Conservation (phyloP, 2,888 invertebrate species). For the Andrena trimmerana region DNA sequence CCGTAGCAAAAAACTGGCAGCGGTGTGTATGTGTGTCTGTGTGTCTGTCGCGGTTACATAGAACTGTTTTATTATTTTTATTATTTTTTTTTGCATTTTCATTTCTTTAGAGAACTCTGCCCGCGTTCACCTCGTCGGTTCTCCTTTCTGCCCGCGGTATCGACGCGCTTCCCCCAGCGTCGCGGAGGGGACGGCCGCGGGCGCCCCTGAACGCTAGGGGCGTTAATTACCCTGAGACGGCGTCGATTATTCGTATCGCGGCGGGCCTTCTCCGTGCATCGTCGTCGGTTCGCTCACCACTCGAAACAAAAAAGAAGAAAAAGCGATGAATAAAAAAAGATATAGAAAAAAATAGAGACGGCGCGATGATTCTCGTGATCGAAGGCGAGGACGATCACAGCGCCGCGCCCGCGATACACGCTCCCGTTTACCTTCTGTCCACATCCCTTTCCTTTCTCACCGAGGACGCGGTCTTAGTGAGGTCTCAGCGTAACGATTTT, state of each 20-base stretch:
- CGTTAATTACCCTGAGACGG: constrained; percentile 57
- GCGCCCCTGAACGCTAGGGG: constrained; percentile 38
- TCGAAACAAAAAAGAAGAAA: no score
- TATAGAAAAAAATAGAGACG: no score
- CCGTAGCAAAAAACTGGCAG: constrained; percentile 69
- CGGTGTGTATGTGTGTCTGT: constrained; percentile 46
- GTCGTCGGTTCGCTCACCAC: not conserved
- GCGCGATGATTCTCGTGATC: no score
- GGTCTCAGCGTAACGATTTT: constrained; percentile 84
- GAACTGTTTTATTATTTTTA: constrained; percentile 25
- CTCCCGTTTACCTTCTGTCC: no score
- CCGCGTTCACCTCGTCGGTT: constrained; percentile 2
- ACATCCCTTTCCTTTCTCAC: constrained; percentile 16
- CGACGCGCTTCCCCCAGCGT: constrained; percentile 28
- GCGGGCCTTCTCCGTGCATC: not conserved
- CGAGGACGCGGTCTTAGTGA: constrained; percentile 80
- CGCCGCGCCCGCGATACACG: not conserved
- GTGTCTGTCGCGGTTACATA: constrained; percentile 55
- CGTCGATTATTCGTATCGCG: constrained; percentile 39
- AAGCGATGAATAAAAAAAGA: not conserved
- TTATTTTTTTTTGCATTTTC: not conserved
- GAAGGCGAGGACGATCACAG: not conserved
- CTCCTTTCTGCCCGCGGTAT: constrained; percentile 14
- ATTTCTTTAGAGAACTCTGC: constrained; percentile 17
- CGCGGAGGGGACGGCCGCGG: not conserved